A percentile compares a stretch with the other conserved stretches of the same genome.
phyloP scores from a whole-genome alignment of 2,888 invertebrate species.

The Acleris laterana region DNA sequence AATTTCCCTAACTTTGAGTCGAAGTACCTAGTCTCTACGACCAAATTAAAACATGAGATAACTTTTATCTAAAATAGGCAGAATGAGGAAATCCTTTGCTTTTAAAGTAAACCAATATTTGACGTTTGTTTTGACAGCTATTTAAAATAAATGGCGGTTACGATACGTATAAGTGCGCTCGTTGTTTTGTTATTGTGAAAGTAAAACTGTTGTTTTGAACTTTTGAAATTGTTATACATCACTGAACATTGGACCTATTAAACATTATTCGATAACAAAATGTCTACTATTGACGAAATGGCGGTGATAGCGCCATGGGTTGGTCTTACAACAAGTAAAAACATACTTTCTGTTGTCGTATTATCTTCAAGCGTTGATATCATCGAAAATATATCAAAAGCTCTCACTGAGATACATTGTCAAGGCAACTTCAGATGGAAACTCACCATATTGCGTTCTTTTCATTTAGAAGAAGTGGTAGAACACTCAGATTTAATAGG shows the following conservation, averaged over 20 bases:
- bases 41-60: too few species aligned
- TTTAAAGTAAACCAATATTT: not conserved
- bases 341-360: slow-evolving; percentile 66
- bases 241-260: too few species aligned
- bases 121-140: not conserved
- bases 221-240: too few species aligned
- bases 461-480: slow-evolving; percentile 63
- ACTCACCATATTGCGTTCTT: slow-evolving; percentile 63
- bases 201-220: too few species aligned
- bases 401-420: slow-evolving; percentile 63
- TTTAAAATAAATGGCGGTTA: slow-evolving; percentile 18
- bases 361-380: slow-evolving; percentile 69
- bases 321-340: slow-evolving; percentile 66
- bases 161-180: too few species aligned
- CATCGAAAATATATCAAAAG: slow-evolving; percentile 67
- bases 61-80: too few species aligned
- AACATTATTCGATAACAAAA: slow-evolving; percentile 38
- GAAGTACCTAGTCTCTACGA: too few species aligned
- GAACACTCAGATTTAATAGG: slow-evolving; percentile 64
- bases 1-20: too few species aligned
- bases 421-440: slow-evolving; percentile 70
- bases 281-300: slow-evolving; percentile 64
- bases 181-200: not conserved
- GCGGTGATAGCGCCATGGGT: slow-evolving; percentile 69
- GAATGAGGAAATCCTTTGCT: too few species aligned